phyloP scores from a whole-genome alignment of 2,113 vertebrate genomes.

The Calyptommatus sinebrachiatus region DNA sequence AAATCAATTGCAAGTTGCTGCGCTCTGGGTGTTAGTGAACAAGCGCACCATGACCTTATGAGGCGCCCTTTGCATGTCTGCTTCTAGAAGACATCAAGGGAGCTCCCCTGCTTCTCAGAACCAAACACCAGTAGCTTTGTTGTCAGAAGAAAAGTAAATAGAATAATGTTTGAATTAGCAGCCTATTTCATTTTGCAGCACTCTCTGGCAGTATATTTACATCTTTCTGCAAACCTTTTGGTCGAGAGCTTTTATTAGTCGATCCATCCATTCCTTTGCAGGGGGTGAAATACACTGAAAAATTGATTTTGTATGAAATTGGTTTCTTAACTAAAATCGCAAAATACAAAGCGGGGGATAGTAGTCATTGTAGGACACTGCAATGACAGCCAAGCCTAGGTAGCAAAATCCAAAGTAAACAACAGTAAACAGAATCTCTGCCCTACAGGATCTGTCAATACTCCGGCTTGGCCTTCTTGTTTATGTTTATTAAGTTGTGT shows the following conservation, averaged over 20 bases:
- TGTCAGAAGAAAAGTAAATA: fast-evolving
- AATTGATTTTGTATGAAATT: conserved; percentile 41
- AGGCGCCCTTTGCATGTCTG: conserved; percentile 39
- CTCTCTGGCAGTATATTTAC: neutral
- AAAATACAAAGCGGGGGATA: conserved; percentile 31
- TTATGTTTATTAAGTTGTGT: conserved; percentile 30
- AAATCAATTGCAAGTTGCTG: conserved; percentile 25
- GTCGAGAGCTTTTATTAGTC: conserved; percentile 8
- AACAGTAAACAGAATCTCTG: conserved; percentile 39
- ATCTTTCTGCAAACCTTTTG: conserved; percentile 14
- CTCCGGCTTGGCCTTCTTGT: conserved; percentile 28
- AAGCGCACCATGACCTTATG: conserved; percentile 31
- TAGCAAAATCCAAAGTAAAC: neutral
- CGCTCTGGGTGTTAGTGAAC: conserved; percentile 23
- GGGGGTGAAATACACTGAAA: neutral
- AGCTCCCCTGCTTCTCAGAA: neutral
- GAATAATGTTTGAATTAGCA: neutral
- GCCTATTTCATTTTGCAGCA: neutral
- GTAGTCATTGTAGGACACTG: conserved; percentile 6
- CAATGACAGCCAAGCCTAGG: conserved; percentile 29
- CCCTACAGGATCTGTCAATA: conserved; percentile 16
- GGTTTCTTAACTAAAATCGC: conserved; percentile 7
- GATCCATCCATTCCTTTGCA: neutral
- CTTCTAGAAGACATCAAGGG: conserved; percentile 48
- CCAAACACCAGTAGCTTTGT: conserved; percentile 26